Evolutionary conservation across 2,113 vertebrate species (phyloP), one percentile per base, ranked within the genome.

Genomic region (Halcyon malimbica): DNA sequence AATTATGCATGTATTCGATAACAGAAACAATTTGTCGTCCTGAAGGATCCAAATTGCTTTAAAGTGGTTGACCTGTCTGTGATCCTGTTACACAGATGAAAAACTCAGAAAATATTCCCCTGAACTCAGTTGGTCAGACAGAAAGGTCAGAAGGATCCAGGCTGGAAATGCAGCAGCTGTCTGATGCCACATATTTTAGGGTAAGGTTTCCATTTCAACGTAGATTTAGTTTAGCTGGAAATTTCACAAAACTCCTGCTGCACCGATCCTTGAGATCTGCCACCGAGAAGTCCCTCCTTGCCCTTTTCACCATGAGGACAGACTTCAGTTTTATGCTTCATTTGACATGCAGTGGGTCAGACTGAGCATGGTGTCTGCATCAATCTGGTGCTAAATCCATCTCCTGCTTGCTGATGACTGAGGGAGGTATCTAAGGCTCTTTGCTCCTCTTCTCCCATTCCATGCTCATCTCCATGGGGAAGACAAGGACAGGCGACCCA

Each of bases 21-120:
- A 91, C 82, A 83, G 93, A 87, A 94, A 91, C 74, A 64, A 39
- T 94, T 94, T 82, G 64, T 89, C 83, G 68, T 95, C 62, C 57
- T 79, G 83, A 84, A 91, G 57, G 89, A 76, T 85, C 62, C 41
- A 89, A 75, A 92, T 92, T 50, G 60, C 73, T 84, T 95, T 91
- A 46, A 83, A 89, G 51, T 35, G 44, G 39, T 90, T 2, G 1
- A 39, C 71, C 78, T 24, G 6, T 37, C 68, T 59, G 59, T 59
- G 50, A 31, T 81, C 56, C 51, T 62, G 60, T 53, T 82, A 10
- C 0, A 3, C 8, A 51, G 69, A 41, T 75, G 79, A 78, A 75
- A 89, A 89, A 60, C 64, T 42, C 60, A 56, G 57, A 39, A 62
- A 68, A 54, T 73, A 83, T 44, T 64, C 33, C 65, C 18, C 51